Evolutionary conservation across 1,140 invertebrate genomes (phyloP), one percentile per base, ranked within the genome.

Genomic region (Sycobia sp.): DNA sequence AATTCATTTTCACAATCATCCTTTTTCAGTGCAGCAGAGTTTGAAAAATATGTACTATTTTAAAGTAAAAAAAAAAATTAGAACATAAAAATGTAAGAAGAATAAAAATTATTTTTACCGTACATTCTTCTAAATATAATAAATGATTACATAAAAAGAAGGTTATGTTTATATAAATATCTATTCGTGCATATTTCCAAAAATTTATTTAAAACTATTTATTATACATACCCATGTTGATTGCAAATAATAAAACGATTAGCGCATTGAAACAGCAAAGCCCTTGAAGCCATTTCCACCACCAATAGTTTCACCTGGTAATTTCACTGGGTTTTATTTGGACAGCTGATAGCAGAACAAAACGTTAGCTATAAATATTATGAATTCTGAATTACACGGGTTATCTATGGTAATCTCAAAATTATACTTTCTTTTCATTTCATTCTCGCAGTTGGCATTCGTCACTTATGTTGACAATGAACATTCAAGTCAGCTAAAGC

Each of bases 111-210:
- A 32, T n/a, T 32, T 32, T 16, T 3, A 47, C 3, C 25, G n/a
- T 18, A n/a, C 9, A 14, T 13, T 27, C 27, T 9, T 25, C 1
- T 32, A 49, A 49, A 49, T 49, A 32, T 49, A 36, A 20, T 38
- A 20, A 50, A 56, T 63, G 57, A 50, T 23, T 63, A 63, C n/a
- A n/a, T n/a, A 56, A 63, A 20, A 10, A 20, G 7, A 3, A 64
- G 55, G 55, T 64, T 64, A 58, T 36, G 23, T 50, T 36, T 57
- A 47, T 14, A 34, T 49, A 38, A 55, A 62, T 16, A 14, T 23
- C 2, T 8, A 46, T 54, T 47, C 14, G 34, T 25, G 5, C n/a
- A 25, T 20, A 14, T 29, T 27, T 14, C n/a, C 5, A 49, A 29
- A 14, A 25, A n/a, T 16, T 1, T 13, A 23, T 50, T 36, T 55